Conservation (phyloP, 2,888 invertebrate species). For the Philereme vetulata region DNA sequence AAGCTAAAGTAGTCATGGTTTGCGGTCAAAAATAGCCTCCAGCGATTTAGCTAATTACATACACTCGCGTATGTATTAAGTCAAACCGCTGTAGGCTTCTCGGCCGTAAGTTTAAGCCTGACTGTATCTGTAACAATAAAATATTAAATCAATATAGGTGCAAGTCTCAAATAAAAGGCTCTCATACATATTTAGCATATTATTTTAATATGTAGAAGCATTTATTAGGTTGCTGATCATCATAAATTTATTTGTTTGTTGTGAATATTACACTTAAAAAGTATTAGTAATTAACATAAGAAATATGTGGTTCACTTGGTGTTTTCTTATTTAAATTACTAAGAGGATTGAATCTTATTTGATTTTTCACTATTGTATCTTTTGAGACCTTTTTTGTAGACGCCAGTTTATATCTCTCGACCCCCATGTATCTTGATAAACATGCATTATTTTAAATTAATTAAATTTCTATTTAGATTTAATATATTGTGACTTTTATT, state of each 20-base stretch:
- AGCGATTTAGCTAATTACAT: no score
- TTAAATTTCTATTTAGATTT: slow-evolving; percentile 69
- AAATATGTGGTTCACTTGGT: slow-evolving; percentile 51
- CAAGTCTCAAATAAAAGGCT: slow-evolving; percentile 70
- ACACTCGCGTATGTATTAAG: no score
- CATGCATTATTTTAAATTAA: slow-evolving; percentile 68
- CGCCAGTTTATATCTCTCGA: slow-evolving; percentile 58
- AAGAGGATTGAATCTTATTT: slow-evolving; percentile 74
- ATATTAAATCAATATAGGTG: slow-evolving; percentile 52
- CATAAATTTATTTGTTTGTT: slow-evolving; percentile 17
- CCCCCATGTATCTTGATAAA: slow-evolving; percentile 61
- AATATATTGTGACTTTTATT: slow-evolving; percentile 52
- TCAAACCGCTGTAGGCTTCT: no score
- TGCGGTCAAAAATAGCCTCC: no score
- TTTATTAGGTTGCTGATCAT: slow-evolving; percentile 35
- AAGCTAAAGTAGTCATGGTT: neutral
- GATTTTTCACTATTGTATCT: slow-evolving; percentile 53
- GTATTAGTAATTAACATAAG: slow-evolving; percentile 41
- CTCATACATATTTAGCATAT: slow-evolving; percentile 44
- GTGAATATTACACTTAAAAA: slow-evolving; percentile 13
- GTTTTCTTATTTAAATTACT: slow-evolving; percentile 50
- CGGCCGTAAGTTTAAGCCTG: no score
- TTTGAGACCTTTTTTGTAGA: slow-evolving; percentile 62
- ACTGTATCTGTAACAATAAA: slow-evolving; percentile 16
- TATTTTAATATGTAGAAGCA: no score